Evolutionary conservation across 2,888 invertebrate genomes (phyloP).

Genomic region (Glyphotaelius pellucidus): DNA sequence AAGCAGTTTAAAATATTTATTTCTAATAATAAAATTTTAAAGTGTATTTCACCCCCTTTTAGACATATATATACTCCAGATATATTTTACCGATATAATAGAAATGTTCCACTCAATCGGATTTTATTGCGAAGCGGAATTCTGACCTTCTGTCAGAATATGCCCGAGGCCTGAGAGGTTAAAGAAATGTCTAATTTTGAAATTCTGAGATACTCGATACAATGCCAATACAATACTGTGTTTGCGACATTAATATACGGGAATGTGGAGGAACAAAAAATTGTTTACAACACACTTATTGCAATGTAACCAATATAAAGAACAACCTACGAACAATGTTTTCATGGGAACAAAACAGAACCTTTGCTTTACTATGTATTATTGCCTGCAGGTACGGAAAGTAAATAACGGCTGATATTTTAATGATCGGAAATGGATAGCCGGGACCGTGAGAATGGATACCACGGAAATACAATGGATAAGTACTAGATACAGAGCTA

Average conservation of each 20-base stretch:
- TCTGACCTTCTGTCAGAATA: too few relatives aligned
- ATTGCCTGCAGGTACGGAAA: neutral
- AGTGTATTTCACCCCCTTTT: too few relatives aligned
- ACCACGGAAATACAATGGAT: constrained; percentile 5
- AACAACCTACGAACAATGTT: neutral
- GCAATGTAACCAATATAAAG: neutral
- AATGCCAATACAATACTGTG: too few relatives aligned
- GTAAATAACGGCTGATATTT: constrained; percentile 13
- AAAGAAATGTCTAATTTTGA: too few relatives aligned
- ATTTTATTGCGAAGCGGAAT: too few relatives aligned
- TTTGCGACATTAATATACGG: neutral
- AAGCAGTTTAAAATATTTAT: too few relatives aligned
- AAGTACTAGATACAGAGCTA: constrained; percentile 8
- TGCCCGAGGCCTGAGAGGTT: too few relatives aligned
- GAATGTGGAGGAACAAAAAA: neutral
- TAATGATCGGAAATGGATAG: constrained; percentile 23
- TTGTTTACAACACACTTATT: neutral
- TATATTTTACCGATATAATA: too few relatives aligned
- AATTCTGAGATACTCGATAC: too few relatives aligned
- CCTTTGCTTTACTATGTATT: neutral
- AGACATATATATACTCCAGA: too few relatives aligned
- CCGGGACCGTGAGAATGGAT: constrained; percentile 7
- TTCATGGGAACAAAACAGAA: neutral
- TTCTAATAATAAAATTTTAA: too few relatives aligned
- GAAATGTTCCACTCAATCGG: too few relatives aligned